Evolutionary conservation across 2,797 vertebrate genomes (phyloP).

Genomic region (Odontamblyopus rebecca): DNA sequence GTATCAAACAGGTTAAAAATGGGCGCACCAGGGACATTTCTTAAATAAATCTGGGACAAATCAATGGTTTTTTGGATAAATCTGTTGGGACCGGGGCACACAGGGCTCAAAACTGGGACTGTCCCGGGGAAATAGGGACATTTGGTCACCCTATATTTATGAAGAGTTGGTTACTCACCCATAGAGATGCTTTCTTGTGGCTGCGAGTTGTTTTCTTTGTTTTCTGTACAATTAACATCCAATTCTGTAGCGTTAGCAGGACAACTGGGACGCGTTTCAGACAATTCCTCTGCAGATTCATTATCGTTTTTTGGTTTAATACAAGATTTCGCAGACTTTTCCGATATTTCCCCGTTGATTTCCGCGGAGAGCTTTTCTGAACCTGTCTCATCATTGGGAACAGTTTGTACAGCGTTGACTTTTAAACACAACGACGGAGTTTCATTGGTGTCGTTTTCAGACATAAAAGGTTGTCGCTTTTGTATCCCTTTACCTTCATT

Average conservation of each 20-base stretch:
- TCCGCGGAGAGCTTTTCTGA: conserved; percentile 15
- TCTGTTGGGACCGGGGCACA: no score
- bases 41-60: no score
- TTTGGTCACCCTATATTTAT: no score
- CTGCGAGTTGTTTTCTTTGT: conserved; percentile 50
- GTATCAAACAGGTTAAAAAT: no score
- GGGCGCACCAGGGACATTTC: no score
- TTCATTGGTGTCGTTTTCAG: conserved; percentile 1
- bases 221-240: conserved; percentile 1
- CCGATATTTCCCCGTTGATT: conserved; percentile 11
- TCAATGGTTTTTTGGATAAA: no score
- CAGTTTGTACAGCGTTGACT: conserved; percentile 14
- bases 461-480: conserved; percentile 21
- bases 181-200: neutral
- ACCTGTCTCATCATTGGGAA: conserved; percentile 25
- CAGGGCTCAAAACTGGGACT: no score
- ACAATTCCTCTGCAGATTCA: neutral
- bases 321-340: neutral
- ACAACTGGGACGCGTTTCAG: neutral
- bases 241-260: neutral
- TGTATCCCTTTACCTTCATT: neutral
- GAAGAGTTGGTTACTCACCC: conserved; percentile 29
- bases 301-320: conserved; percentile 5
- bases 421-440: conserved; percentile 1
- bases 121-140: no score